Conservation (phyloP, 1,140 invertebrate genomes). For the Coelopa frigida region DNA sequence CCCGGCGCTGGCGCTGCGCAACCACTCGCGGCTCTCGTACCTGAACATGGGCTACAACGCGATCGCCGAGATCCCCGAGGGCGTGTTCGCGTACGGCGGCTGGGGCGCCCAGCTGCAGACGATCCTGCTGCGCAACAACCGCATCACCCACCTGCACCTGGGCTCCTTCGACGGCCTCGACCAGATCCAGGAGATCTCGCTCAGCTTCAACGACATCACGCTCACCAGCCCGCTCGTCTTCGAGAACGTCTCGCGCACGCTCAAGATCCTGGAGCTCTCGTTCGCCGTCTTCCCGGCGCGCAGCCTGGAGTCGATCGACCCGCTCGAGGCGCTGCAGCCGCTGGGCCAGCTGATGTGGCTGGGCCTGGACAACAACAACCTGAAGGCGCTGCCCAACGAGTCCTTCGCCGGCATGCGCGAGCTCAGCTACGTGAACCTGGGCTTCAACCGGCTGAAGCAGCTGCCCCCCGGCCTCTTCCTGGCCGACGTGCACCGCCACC, state of each 20-base stretch:
- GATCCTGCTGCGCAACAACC: slow-evolving; percentile 76
- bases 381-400: slow-evolving; percentile 61
- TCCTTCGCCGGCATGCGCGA: slow-evolving; percentile 55
- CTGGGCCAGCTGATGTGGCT: slow-evolving; percentile 72
- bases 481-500: slow-evolving; percentile 59
- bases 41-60: slow-evolving; percentile 82
- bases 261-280: slow-evolving; percentile 77
- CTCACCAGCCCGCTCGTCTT: slow-evolving; percentile 72
- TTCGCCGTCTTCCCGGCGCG: slow-evolving; percentile 73
- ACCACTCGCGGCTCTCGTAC: slow-evolving; percentile 64
- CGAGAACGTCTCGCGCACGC: slow-evolving; percentile 58
- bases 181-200: slow-evolving; percentile 72
- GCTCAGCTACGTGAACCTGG: slow-evolving; percentile 76
- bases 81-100: slow-evolving; percentile 58
- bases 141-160: slow-evolving; percentile 64
- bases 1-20: slow-evolving; percentile 58
- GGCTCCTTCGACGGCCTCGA: slow-evolving; percentile 63
- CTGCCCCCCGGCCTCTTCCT: slow-evolving; percentile 60
- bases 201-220: slow-evolving; percentile 80
- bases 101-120: slow-evolving; percentile 78
- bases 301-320: slow-evolving; percentile 49
- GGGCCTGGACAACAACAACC: slow-evolving; percentile 81
- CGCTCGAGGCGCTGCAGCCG: slow-evolving; percentile 61
- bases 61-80: slow-evolving; percentile 64
- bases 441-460: slow-evolving; percentile 67